Percentiles rank a stretch among this genome's conserved stretches.
Conservation (phyloP, 2,888 invertebrate genomes). For the Strigamia transsilvanica region DNA sequence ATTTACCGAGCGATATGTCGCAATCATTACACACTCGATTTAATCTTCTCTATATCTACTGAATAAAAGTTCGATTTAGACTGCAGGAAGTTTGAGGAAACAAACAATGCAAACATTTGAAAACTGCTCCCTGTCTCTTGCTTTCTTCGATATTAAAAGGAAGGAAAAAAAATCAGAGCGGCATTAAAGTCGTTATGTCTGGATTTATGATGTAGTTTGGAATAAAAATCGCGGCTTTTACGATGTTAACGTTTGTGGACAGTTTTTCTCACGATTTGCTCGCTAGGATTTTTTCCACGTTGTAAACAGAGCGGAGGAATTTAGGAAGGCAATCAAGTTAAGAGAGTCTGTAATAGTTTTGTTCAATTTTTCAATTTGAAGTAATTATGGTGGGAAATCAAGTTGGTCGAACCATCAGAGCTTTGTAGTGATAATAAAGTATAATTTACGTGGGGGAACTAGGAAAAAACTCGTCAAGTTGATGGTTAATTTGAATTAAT, state of each 20-base stretch:
- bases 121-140: slow-evolving; percentile 1
- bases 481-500: not conserved
- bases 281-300: not conserved
- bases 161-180: not conserved
- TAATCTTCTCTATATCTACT: not conserved
- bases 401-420: not conserved
- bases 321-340: slow-evolving; percentile 8
- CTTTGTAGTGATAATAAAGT: not conserved
- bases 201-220: slow-evolving; percentile 39
- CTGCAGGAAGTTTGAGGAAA: not conserved
- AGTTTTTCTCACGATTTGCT: slow-evolving; percentile 39
- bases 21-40: not conserved
- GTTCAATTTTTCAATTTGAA: not conserved
- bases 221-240: slow-evolving; percentile 35
- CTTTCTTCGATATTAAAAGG: not conserved
- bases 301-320: not conserved
- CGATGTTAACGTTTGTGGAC: slow-evolving; percentile 42
- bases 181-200: slow-evolving; percentile 28
- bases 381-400: not conserved
- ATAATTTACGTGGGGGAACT: not conserved
- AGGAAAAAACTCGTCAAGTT: not conserved
- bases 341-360: not conserved
- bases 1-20: not conserved
- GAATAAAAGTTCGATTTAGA: not conserved
- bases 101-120: slow-evolving; percentile 26